Evolutionary conservation across 1,140 invertebrate genomes (phyloP).

Genomic region (Pachyrhynchus sulphureomaculatus): DNA sequence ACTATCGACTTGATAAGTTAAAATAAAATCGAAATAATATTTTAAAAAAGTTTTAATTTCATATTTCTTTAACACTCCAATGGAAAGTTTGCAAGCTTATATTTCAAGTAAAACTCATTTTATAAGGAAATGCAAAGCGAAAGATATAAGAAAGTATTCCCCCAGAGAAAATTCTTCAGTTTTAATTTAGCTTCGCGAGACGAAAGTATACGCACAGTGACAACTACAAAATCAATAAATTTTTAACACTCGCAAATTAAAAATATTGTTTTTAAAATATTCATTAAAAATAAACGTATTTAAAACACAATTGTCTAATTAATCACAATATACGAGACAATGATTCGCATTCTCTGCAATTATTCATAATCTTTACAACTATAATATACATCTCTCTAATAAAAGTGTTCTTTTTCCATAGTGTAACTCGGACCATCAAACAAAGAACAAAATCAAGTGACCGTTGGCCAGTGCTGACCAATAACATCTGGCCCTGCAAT

Average conservation of each 20-base stretch:
- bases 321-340: too few relatives aligned
- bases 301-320: too few relatives aligned
- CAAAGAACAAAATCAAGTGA: constrained; percentile 16
- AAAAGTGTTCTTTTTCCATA: constrained; percentile 13
- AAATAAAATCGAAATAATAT: too few relatives aligned
- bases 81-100: neutral
- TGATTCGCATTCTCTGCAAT: too few relatives aligned
- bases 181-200: constrained; percentile 42
- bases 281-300: too few relatives aligned
- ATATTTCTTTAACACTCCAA: too few relatives aligned
- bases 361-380: neutral
- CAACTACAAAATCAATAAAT: constrained; percentile 27
- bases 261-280: neutral
- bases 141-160: constrained; percentile 42
- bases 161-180: constrained; percentile 38
- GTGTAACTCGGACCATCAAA: constrained; percentile 15
- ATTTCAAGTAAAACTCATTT: neutral
- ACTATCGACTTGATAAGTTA: too few relatives aligned
- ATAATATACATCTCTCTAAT: neutral
- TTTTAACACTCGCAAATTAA: neutral
- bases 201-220: constrained; percentile 22
- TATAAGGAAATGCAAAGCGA: constrained; percentile 13
- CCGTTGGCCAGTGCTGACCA: constrained; percentile 37
- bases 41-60: too few relatives aligned
- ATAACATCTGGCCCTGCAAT: constrained; percentile 17